Conservation (phyloP, 2,888 invertebrate species). For the Isoperla grammatica region DNA sequence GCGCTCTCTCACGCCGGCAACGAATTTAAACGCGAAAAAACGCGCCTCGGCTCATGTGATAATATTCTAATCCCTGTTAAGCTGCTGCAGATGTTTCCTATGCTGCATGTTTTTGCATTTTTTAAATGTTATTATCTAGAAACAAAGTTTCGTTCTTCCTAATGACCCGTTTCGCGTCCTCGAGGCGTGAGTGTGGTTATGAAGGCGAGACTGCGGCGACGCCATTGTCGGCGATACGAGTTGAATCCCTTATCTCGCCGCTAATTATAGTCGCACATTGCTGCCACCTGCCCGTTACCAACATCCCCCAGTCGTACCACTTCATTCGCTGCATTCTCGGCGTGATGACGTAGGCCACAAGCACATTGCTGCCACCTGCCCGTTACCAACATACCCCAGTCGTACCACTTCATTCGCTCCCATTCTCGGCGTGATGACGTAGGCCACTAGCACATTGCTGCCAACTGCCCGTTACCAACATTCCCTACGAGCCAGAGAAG, state of each 20-base stretch:
- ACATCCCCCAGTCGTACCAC: too few species aligned
- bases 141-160: slow-evolving; percentile 22
- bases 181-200: background rate
- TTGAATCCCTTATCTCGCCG: slow-evolving; percentile 1
- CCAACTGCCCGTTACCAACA: slow-evolving; percentile 1
- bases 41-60: background rate
- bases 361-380: slow-evolving; percentile 7
- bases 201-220: background rate
- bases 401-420: too few species aligned
- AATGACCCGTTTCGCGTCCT: slow-evolving; percentile 14
- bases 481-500: too few species aligned
- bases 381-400: background rate
- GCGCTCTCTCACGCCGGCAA: background rate
- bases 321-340: too few species aligned
- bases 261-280: slow-evolving; percentile 10
- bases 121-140: slow-evolving; percentile 22
- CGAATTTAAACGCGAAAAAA: slow-evolving; percentile 4
- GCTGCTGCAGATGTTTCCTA: slow-evolving; percentile 6
- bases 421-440: too few species aligned
- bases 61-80: slow-evolving; percentile 9
- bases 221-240: background rate
- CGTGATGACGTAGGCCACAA: too few species aligned
- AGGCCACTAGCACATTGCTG: background rate
- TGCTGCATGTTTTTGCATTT: slow-evolving; percentile 16
- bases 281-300: slow-evolving; percentile 7